Conservation (phyloP, 2,113 vertebrate genomes). For the Apistogramma diplotaenia region DNA sequence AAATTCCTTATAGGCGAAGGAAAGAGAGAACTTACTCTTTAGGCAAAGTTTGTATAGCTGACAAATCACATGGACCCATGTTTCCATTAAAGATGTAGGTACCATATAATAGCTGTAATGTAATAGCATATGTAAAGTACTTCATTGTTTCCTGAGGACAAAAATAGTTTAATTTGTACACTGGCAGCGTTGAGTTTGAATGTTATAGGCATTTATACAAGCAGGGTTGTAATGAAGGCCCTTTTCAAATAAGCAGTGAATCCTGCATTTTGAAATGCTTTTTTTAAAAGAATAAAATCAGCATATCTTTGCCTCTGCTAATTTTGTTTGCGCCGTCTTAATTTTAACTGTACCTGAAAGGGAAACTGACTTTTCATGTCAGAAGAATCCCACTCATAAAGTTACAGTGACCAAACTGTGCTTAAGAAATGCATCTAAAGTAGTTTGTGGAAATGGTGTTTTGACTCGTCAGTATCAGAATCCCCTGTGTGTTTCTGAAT, state of each 20-base stretch:
- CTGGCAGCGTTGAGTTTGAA: not conserved
- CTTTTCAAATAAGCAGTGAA: not conserved
- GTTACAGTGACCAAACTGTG: not conserved
- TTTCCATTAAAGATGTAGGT: constrained; percentile 9
- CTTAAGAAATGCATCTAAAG: not conserved
- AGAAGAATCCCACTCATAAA: not conserved
- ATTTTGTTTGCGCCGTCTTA: not conserved
- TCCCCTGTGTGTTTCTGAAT: constrained; percentile 45
- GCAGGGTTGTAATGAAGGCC: not conserved
- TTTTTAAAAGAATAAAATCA: not conserved
- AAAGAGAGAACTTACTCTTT: constrained; percentile 54
- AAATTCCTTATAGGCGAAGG: constrained; percentile 65
- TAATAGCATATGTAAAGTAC: not conserved
- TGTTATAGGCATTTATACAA: not conserved
- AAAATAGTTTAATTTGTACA: not conserved
- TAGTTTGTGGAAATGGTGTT: not conserved
- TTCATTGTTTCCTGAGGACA: not conserved
- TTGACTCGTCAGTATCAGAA: constrained; percentile 30
- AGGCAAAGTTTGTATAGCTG: constrained; percentile 64
- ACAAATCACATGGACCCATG: constrained; percentile 29
- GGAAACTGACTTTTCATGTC: not conserved
- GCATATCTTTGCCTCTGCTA: not conserved
- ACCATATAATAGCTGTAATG: not conserved
- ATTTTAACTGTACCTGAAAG: not conserved
- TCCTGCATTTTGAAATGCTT: not conserved